Percentiles rank a stretch among this genome's conserved stretches.
Evolutionary conservation across 2,113 vertebrate species (phyloP).

Genomic region (Falcunculus frontatus): DNA sequence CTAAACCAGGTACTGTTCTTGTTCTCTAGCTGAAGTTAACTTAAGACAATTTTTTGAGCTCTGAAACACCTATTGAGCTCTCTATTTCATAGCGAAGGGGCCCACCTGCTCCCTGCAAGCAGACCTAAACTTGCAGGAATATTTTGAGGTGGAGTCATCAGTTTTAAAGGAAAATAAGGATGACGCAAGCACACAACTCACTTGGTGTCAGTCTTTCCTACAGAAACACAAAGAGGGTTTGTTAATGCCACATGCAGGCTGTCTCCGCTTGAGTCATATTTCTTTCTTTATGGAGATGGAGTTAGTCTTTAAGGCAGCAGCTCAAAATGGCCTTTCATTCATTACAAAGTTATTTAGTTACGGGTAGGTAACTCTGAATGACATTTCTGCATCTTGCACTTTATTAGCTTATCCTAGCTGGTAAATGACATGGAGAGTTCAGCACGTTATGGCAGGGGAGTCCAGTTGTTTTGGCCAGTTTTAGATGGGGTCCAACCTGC

Average conservation of each 20-base stretch:
- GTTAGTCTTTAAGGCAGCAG: constrained; percentile 37
- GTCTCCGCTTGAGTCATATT: background rate
- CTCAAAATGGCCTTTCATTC: constrained; percentile 50
- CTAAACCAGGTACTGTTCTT: constrained; percentile 49
- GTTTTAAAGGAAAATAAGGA: constrained; percentile 3
- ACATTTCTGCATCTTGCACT: constrained; percentile 18
- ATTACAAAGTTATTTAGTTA: constrained; percentile 66
- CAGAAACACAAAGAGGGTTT: constrained; percentile 11
- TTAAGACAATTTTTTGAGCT: constrained; percentile 17
- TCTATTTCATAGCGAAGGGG: background rate
- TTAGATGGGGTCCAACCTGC: background rate
- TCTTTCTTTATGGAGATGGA: constrained; percentile 49
- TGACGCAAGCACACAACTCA: background rate
- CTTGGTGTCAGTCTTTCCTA: constrained; percentile 36
- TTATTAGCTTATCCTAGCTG: constrained; percentile 43
- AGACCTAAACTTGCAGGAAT: background rate
- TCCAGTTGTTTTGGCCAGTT: background rate
- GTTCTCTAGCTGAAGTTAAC: background rate
- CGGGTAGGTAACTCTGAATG: constrained; percentile 46
- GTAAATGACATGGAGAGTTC: background rate
- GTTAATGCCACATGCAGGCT: background rate
- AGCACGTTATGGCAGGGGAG: background rate
- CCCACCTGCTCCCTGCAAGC: background rate
- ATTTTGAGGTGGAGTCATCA: background rate
- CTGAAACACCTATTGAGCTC: background rate